phyloP scores from a whole-genome alignment of 2,113 vertebrate species.

The Lates calcarifer region DNA sequence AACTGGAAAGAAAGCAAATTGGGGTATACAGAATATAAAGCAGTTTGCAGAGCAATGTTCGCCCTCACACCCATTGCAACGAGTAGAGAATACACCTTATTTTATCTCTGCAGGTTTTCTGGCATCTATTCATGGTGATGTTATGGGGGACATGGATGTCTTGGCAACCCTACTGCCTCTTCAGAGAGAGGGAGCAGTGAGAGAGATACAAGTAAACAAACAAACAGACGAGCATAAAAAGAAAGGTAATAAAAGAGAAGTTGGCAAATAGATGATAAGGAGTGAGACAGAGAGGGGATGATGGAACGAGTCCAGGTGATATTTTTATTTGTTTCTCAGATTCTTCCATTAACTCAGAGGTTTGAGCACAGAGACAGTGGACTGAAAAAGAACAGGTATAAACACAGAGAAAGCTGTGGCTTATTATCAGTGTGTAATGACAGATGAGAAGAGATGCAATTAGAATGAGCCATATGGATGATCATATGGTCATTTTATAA shows the following conservation, averaged over 20 bases:
- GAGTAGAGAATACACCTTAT: conserved; percentile 45
- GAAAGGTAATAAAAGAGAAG: conserved; percentile 51
- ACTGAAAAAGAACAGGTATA: conserved; percentile 68
- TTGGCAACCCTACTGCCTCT: conserved; percentile 60
- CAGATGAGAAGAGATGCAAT: conserved; percentile 79
- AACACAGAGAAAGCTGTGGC: conserved; percentile 66
- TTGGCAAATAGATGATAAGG: conserved; percentile 54
- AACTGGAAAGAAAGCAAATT: conserved; percentile 13
- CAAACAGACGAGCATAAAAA: conserved; percentile 48
- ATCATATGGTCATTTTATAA: conserved; percentile 83
- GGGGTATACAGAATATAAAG: neutral
- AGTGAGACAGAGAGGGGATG: conserved; percentile 38
- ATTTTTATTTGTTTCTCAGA: conserved; percentile 66
- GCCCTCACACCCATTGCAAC: conserved; percentile 7
- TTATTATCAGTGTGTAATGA: conserved; percentile 69
- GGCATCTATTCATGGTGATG: conserved; percentile 28
- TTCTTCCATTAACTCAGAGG: conserved; percentile 49
- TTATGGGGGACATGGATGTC: conserved; percentile 33
- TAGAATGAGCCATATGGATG: conserved; percentile 81
- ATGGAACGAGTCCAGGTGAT: conserved; percentile 67
- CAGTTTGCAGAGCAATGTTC: conserved; percentile 11
- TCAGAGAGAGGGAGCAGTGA: conserved; percentile 40
- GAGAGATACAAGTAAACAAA: conserved; percentile 48
- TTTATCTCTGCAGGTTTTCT: conserved; percentile 62
- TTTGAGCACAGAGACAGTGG: conserved; percentile 37